Percentiles rank a stretch among this genome's conserved stretches.
Conservation (phyloP, 1,140 invertebrate genomes). For the Drosophila ohnishii region DNA sequence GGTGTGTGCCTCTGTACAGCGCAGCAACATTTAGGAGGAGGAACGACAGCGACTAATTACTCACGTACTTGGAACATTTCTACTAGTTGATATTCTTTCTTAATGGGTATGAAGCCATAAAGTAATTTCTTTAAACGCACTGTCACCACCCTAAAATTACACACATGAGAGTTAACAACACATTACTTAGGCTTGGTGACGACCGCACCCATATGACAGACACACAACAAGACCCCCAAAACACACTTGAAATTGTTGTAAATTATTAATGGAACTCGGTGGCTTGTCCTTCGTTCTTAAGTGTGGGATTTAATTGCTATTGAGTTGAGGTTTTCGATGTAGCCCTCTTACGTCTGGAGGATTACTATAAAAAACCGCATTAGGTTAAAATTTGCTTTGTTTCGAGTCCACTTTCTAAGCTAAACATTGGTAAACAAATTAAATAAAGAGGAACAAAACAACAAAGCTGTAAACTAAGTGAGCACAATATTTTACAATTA, state of each 20-base stretch:
- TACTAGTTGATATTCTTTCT: slow-evolving; percentile 74
- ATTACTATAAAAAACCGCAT: background rate
- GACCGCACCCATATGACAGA: slow-evolving; percentile 10
- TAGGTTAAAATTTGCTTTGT: too few species aligned
- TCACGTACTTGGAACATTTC: slow-evolving; percentile 81
- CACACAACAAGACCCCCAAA: slow-evolving; percentile 1
- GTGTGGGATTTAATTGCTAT: background rate
- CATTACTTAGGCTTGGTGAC: slow-evolving; percentile 16
- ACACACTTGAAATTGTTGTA: slow-evolving; percentile 17
- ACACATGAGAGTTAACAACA: slow-evolving; percentile 60
- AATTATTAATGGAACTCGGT: slow-evolving; percentile 49
- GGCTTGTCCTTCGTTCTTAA: background rate
- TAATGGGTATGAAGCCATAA: slow-evolving; percentile 78
- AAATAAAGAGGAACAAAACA: too few species aligned
- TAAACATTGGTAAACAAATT: background rate
- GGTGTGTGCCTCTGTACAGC: slow-evolving; percentile 41
- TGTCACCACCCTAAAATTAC: slow-evolving; percentile 76
- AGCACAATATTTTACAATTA: background rate
- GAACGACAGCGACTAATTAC: slow-evolving; percentile 54
- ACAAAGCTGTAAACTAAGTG: background rate
- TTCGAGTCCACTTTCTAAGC: background rate
- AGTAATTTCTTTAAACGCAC: slow-evolving; percentile 79
- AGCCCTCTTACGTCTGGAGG: background rate
- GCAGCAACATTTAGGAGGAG: slow-evolving; percentile 36
- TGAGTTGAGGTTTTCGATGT: background rate